Evolutionary conservation across 2,888 invertebrate genomes (phyloP).

Genomic region (Patella ulyssiponensis): DNA sequence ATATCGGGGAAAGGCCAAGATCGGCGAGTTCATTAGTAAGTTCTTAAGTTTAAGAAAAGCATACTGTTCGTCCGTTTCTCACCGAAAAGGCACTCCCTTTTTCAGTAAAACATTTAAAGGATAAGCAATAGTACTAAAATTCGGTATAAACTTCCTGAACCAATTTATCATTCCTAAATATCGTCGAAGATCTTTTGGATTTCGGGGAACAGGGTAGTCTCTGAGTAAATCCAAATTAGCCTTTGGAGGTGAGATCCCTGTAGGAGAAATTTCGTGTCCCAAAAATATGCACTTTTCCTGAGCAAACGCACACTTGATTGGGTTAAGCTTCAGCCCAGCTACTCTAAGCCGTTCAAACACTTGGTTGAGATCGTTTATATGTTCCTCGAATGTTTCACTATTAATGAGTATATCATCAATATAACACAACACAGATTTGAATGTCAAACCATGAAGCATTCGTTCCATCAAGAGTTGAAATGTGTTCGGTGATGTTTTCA

Average conservation of each 20-base stretch:
- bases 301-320: constrained; percentile 32
- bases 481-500: constrained; percentile 31
- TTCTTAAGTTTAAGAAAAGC: constrained; percentile 19
- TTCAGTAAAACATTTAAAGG: constrained; percentile 22
- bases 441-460: constrained; percentile 33
- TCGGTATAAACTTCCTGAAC: constrained; percentile 34
- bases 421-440: constrained; percentile 36
- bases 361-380: constrained; percentile 27
- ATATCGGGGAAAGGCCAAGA: constrained; percentile 28
- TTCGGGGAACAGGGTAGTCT: constrained; percentile 21
- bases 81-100: constrained; percentile 18
- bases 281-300: constrained; percentile 22
- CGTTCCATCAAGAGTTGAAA: constrained; percentile 42
- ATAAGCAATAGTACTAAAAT: constrained; percentile 24
- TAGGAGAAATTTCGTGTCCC: constrained; percentile 27
- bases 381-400: constrained; percentile 23
- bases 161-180: constrained; percentile 32
- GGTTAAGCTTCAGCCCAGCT: constrained; percentile 33
- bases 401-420: constrained; percentile 35
- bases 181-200: constrained; percentile 26
- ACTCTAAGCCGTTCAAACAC: constrained; percentile 22
- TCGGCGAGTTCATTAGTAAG: constrained; percentile 13
- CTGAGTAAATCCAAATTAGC: neutral
- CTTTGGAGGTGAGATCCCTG: constrained; percentile 21
- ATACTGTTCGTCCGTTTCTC: constrained; percentile 14